Evolutionary conservation across 2,113 vertebrate species (phyloP).

Genomic region (Cisticola juncidis): DNA sequence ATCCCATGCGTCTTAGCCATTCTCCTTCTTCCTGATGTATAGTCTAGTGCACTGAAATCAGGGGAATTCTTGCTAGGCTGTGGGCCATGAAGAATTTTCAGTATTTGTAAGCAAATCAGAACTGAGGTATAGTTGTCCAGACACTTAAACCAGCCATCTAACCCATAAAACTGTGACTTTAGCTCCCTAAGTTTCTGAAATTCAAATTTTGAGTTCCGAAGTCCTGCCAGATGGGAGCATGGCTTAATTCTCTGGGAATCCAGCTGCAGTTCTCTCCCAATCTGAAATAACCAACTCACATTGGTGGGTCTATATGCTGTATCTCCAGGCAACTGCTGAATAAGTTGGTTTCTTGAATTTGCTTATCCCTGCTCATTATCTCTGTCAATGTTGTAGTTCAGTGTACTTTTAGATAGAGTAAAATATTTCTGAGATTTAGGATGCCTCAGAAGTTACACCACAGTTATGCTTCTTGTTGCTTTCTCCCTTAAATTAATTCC

Average conservation of each 20-base stretch:
- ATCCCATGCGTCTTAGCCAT: background rate
- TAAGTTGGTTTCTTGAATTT: background rate
- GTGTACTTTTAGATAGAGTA: background rate
- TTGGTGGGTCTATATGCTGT: background rate
- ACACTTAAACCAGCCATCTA: background rate
- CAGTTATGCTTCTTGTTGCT: background rate
- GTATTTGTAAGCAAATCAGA: background rate
- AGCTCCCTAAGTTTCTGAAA: background rate
- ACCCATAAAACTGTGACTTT: background rate
- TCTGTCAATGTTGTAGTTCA: background rate
- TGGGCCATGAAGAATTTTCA: background rate
- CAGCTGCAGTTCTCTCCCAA: background rate
- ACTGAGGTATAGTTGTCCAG: background rate
- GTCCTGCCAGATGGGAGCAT: background rate
- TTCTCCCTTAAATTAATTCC: slow-evolving; percentile 23
- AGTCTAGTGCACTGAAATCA: background rate
- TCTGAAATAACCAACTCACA: background rate
- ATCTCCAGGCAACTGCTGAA: background rate
- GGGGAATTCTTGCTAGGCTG: background rate
- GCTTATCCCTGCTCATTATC: background rate
- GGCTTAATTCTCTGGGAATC: background rate
- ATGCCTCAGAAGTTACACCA: background rate
- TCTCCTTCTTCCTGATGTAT: background rate
- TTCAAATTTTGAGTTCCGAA: background rate
- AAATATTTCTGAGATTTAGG: background rate